phyloP scores from a whole-genome alignment of 2,888 invertebrate genomes.

The Platycnemis pennipes region DNA sequence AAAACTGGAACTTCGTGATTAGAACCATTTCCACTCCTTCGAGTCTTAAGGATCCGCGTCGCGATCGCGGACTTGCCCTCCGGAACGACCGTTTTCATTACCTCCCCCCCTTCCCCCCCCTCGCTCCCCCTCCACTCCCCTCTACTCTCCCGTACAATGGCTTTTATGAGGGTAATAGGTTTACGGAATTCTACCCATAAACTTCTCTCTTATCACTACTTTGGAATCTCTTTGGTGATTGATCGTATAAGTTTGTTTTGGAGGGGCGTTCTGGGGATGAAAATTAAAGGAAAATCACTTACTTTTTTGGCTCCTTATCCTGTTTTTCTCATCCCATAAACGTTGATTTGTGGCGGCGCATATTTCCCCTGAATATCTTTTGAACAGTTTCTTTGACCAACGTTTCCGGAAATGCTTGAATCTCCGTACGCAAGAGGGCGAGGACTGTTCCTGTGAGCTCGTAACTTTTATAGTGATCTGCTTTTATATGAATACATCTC shows the following conservation, averaged over 20 bases:
- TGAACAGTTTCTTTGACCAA: not conserved
- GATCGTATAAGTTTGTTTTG: constrained; percentile 54
- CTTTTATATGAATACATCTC: no score
- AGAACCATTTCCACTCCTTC: constrained; percentile 24
- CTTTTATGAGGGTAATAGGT: constrained; percentile 36
- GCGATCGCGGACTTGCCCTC: not conserved
- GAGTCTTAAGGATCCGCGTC: not conserved
- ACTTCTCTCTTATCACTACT: constrained; percentile 25
- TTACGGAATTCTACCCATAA: constrained; percentile 31
- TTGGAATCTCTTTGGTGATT: constrained; percentile 8
- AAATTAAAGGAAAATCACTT: constrained; percentile 51
- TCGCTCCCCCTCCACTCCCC: not conserved
- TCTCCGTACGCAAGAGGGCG: not conserved
- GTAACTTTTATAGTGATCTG: no score
- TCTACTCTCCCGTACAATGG: not conserved
- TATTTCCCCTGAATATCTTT: not conserved
- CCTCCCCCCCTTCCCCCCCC: not conserved
- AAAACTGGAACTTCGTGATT: constrained; percentile 17
- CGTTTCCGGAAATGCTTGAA: not conserved
- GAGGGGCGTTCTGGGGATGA: not conserved
- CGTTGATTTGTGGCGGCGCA: constrained; percentile 10
- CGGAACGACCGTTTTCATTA: not conserved
- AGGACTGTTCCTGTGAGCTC: not conserved
- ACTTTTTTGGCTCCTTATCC: constrained; percentile 15
- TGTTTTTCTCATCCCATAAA: constrained; percentile 33